Evolutionary conservation across 2,113 vertebrate genomes (phyloP).

Genomic region (Pygoscelis antarcticus): DNA sequence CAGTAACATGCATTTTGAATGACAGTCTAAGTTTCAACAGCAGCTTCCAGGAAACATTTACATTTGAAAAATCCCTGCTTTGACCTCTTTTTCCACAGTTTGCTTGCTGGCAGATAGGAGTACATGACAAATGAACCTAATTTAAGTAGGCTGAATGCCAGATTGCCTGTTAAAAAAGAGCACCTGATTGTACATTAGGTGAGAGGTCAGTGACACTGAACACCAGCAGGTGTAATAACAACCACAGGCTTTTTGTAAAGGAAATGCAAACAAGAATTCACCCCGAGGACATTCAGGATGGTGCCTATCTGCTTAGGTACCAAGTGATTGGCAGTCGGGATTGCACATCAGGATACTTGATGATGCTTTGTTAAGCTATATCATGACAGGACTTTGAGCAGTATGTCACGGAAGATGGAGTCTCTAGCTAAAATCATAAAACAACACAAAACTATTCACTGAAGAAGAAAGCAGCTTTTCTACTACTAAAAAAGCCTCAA

Average conservation of each 20-base stretch:
- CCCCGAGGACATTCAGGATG: neutral
- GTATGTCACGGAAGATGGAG: neutral
- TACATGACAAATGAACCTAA: slow-evolving; percentile 65
- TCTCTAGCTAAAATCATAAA: neutral
- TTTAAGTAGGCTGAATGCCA: slow-evolving; percentile 54
- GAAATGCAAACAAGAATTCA: slow-evolving; percentile 62
- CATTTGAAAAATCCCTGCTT: slow-evolving; percentile 48
- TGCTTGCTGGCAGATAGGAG: slow-evolving; percentile 37
- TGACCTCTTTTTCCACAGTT: slow-evolving; percentile 39
- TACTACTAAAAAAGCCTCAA: neutral
- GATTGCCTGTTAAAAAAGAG: slow-evolving; percentile 44
- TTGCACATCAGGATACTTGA: neutral
- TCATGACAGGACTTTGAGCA: neutral
- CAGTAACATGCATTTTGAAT: slow-evolving; percentile 4
- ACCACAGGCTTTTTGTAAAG: slow-evolving; percentile 56
- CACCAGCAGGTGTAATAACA: slow-evolving; percentile 74
- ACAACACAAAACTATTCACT: neutral
- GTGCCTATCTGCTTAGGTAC: slow-evolving; percentile 7
- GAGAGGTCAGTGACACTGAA: slow-evolving; percentile 69
- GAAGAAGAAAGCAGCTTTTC: slow-evolving; percentile 18
- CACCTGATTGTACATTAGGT: slow-evolving; percentile 47
- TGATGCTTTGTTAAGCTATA: neutral
- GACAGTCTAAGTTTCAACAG: slow-evolving; percentile 16
- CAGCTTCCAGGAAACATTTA: slow-evolving; percentile 46
- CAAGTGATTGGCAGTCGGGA: slow-evolving; percentile 46